Evolutionary conservation across 2,888 invertebrate species (phyloP).

Genomic region (Tipula vernalis): DNA sequence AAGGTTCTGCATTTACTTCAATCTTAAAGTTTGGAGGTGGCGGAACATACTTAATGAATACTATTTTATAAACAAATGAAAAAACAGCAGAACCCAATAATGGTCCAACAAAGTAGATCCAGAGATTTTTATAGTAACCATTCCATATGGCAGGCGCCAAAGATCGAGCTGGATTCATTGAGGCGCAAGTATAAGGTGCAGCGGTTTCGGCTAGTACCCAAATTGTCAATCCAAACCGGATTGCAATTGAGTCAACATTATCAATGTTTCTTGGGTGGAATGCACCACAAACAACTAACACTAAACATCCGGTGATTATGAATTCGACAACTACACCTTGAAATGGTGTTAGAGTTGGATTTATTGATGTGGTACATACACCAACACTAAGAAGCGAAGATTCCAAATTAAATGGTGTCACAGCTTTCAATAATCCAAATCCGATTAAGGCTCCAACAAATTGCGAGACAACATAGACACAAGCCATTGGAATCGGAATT

Average conservation of each 20-base stretch:
- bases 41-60: constrained; percentile 30
- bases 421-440: constrained; percentile 49
- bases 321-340: constrained; percentile 52
- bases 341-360: constrained; percentile 33
- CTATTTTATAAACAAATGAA: constrained; percentile 35
- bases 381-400: constrained; percentile 25
- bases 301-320: constrained; percentile 48
- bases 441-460: constrained; percentile 54
- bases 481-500: constrained; percentile 40
- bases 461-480: constrained; percentile 50
- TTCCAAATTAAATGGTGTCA: constrained; percentile 34
- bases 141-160: constrained; percentile 62
- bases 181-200: constrained; percentile 54
- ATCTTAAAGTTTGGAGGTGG: constrained; percentile 9
- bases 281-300: constrained; percentile 52
- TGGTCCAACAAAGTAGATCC: constrained; percentile 62
- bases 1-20: not conserved
- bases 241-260: constrained; percentile 48
- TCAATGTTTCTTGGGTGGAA: constrained; percentile 58
- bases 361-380: constrained; percentile 49
- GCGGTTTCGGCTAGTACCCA: constrained; percentile 50
- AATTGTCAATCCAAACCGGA: constrained; percentile 57
- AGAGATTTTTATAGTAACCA: constrained; percentile 50
- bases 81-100: constrained; percentile 33
- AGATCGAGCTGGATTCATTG: constrained; percentile 59